These are phyloP conservation scores for Acinonyx jubatus DNA, from an alignment of 2,113 vertebrate species.

Conservation along the genomic window DNA sequence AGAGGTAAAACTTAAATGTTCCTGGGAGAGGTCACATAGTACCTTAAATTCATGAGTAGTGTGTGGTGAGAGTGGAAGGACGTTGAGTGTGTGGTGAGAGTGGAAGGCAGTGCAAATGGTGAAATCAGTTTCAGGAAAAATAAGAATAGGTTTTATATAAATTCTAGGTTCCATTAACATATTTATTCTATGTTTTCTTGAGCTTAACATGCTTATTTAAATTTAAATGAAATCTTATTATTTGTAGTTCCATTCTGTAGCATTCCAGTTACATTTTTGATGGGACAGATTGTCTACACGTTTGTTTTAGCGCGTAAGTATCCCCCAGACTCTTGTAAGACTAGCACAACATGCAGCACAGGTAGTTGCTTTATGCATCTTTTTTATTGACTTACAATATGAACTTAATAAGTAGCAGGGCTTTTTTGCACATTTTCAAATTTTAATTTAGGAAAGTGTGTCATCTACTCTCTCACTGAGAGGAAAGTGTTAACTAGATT, in stretches of 20 bases:
- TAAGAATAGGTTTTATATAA: not conserved
- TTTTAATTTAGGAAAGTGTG: slow-evolving; percentile 7
- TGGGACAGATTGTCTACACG: not conserved
- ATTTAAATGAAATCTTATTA: slow-evolving; percentile 13
- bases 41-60: not conserved
- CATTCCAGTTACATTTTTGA: slow-evolving; percentile 8
- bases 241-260: not conserved
- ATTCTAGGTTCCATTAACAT: not conserved
- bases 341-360: not conserved
- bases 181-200: not conserved
- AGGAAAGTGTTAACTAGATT: slow-evolving; percentile 46
- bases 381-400: not conserved
- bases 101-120: not conserved
- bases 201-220: not conserved
- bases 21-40: not conserved
- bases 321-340: not conserved
- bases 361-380: not conserved
- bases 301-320: not conserved
- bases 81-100: not conserved
- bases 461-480: not conserved
- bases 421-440: not conserved
- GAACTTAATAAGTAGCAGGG: not conserved
- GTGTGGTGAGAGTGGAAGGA: not conserved
- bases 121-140: not conserved
- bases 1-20: slow-evolving; percentile 40